phyloP scores from a whole-genome alignment of 2,888 invertebrate genomes.

The Congeria kusceri region DNA sequence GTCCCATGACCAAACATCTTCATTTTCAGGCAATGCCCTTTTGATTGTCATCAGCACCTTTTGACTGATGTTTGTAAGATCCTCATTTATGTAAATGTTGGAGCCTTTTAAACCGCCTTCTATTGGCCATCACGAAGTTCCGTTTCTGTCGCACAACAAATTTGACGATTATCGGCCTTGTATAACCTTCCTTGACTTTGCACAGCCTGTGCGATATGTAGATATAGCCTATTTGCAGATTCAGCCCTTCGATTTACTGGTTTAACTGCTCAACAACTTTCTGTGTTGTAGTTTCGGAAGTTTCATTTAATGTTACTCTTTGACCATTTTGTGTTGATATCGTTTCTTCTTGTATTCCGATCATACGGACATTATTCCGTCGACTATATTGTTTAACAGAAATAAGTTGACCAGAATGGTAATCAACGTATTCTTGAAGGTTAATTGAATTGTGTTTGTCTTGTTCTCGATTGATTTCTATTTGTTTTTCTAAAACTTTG shows the following conservation, averaged over 20 bases:
- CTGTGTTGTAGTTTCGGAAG: background rate
- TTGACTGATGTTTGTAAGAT: slow-evolving; percentile 4
- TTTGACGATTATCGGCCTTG: slow-evolving; percentile 9
- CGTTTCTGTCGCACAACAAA: background rate
- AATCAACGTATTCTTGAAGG: too few species aligned
- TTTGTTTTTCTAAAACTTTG: too few species aligned
- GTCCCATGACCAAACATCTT: background rate
- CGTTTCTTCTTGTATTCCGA: background rate
- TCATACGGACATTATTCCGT: slow-evolving; percentile 5
- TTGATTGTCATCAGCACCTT: slow-evolving; percentile 8
- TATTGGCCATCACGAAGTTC: background rate
- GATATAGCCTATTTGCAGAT: background rate
- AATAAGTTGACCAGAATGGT: background rate
- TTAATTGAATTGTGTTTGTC: too few species aligned
- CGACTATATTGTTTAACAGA: slow-evolving; percentile 8
- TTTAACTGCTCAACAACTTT: background rate
- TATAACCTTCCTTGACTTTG: background rate
- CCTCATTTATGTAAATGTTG: slow-evolving; percentile 12
- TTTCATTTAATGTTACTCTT: background rate
- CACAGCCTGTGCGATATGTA: slow-evolving; percentile 13
- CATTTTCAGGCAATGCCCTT: background rate
- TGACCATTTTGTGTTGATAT: too few species aligned
- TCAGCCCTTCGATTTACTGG: background rate
- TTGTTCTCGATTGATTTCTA: too few species aligned
- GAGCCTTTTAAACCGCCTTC: slow-evolving; percentile 6